Conservation (phyloP, 1,140 invertebrate species). For the Pararge aegeria region DNA sequence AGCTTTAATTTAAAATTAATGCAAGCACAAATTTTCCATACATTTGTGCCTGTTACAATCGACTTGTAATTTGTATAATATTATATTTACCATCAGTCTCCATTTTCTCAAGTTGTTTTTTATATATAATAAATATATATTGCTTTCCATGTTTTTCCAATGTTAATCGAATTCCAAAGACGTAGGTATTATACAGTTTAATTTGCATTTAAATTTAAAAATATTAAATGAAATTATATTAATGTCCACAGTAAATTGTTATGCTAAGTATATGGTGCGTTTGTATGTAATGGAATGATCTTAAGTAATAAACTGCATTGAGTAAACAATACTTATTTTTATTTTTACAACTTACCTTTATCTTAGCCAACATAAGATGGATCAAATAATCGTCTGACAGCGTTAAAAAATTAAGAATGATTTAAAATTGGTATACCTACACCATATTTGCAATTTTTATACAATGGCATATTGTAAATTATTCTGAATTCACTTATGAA, state of each 20-base stretch:
- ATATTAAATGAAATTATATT: background rate
- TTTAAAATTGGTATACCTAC: too few species aligned
- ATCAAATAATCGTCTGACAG: background rate
- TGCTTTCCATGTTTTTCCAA: too few species aligned
- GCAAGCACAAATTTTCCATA: background rate
- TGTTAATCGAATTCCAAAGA: background rate
- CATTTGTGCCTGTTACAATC: too few species aligned
- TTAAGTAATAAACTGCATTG: slow-evolving; percentile 70
- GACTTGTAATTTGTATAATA: too few species aligned
- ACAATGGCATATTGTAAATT: too few species aligned
- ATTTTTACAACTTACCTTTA: background rate
- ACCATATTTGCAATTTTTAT: too few species aligned
- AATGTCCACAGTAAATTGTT: slow-evolving; percentile 48
- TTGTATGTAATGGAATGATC: slow-evolving; percentile 66
- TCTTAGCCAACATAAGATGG: background rate
- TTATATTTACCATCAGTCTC: too few species aligned
- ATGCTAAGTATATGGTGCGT: slow-evolving; percentile 76
- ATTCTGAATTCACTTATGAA: too few species aligned
- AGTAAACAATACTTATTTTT: slow-evolving; percentile 28
- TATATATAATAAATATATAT: too few species aligned
- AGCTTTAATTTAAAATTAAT: background rate
- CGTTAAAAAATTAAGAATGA: background rate
- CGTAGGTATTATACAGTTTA: background rate
- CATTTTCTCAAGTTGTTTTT: too few species aligned
- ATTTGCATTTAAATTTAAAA: background rate